Evolutionary conservation across 2,888 invertebrate genomes (phyloP).

Genomic region (Griposia aprilina): DNA sequence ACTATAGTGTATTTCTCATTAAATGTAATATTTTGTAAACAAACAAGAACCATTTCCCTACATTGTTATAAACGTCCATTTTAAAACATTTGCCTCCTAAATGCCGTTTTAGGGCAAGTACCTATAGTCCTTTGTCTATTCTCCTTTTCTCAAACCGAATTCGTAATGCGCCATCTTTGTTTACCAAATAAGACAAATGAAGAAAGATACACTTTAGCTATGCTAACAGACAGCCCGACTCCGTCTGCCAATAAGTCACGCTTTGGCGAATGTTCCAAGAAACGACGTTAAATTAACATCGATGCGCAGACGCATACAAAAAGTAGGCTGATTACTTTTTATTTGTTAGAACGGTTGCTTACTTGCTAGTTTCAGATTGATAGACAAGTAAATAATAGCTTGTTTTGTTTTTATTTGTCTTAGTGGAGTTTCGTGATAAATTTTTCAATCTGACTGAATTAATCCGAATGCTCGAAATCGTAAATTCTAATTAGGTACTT

Average conservation of each 20-base stretch:
- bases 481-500: background rate
- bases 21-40: background rate
- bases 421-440: background rate
- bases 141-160: slow-evolving; percentile 1
- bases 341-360: slow-evolving; percentile 39
- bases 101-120: background rate
- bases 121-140: background rate
- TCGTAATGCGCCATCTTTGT: background rate
- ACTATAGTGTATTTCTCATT: background rate
- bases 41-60: too few species aligned
- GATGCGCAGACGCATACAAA: slow-evolving; percentile 72
- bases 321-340: slow-evolving; percentile 70
- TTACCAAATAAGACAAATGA: slow-evolving; percentile 14
- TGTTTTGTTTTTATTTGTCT: slow-evolving; percentile 28
- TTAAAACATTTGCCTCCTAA: background rate
- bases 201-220: slow-evolving; percentile 25
- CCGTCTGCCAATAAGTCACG: slow-evolving; percentile 60
- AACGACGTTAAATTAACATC: slow-evolving; percentile 56
- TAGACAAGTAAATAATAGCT: slow-evolving; percentile 48
- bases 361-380: slow-evolving; percentile 48
- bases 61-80: too few species aligned
- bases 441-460: background rate
- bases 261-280: slow-evolving; percentile 53
- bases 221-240: slow-evolving; percentile 55
- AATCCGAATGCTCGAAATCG: background rate